phyloP scores from a whole-genome alignment of 2,888 invertebrate species.

The Tuberolachnus salignus region DNA sequence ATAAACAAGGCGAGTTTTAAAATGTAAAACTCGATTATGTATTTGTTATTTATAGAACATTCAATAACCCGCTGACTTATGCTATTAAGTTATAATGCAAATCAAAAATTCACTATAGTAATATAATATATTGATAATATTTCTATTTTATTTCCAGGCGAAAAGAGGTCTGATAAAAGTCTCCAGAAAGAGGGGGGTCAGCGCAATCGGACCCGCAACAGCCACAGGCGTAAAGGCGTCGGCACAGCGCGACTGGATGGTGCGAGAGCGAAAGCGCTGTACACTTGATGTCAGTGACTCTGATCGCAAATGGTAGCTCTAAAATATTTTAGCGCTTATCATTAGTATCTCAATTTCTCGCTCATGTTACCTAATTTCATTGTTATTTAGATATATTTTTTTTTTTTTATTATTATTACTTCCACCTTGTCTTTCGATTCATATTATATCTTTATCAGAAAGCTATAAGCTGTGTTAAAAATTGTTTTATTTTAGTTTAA shows the following conservation, averaged over 20 bases:
- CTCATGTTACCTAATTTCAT: conserved; percentile 57
- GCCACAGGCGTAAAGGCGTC: conserved; percentile 37
- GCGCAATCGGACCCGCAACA: conserved; percentile 48
- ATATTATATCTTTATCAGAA: conserved; percentile 53
- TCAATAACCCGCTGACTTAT: background rate
- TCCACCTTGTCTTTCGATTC: conserved; percentile 55
- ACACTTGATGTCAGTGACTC: conserved; percentile 48
- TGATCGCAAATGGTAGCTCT: conserved; percentile 48
- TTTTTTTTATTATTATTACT: conserved; percentile 51
- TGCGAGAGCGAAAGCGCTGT: conserved; percentile 49
- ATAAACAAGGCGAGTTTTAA: conserved; percentile 41
- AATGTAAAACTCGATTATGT: background rate
- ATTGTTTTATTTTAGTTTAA: conserved; percentile 45
- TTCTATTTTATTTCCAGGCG: conserved; percentile 28
- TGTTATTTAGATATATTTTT: conserved; percentile 56
- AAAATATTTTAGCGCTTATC: conserved; percentile 30
- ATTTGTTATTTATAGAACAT: background rate
- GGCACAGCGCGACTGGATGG: conserved; percentile 41
- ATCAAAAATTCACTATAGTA: background rate
- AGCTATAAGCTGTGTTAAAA: conserved; percentile 55
- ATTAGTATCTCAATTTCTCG: conserved; percentile 55
- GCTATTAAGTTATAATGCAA: too few relatives aligned
- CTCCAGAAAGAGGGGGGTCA: conserved; percentile 55
- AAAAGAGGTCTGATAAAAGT: conserved; percentile 56
- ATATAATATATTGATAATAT: background rate